phyloP scores from a whole-genome alignment of 2,797 vertebrate genomes.

The Sebastes hubbsi region DNA sequence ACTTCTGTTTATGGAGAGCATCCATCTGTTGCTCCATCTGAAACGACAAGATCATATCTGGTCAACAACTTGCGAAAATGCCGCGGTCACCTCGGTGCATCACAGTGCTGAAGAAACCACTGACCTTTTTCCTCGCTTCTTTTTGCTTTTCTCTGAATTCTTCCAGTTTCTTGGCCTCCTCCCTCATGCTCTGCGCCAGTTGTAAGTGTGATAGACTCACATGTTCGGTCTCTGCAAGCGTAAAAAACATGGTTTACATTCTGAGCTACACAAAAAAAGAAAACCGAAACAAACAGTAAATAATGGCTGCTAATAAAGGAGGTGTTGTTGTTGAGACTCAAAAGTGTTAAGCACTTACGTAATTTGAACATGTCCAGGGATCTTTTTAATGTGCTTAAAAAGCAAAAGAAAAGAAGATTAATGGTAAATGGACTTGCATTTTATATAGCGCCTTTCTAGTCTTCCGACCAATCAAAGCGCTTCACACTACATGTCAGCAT shows the following conservation, averaged over 20 bases:
- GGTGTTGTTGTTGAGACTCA: neutral
- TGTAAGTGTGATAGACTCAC: conserved; percentile 91
- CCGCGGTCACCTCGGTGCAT: neutral
- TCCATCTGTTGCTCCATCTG: conserved; percentile 94
- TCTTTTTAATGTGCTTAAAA: conserved; percentile 89
- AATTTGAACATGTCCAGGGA: conserved; percentile 93
- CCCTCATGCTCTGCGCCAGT: conserved; percentile 89
- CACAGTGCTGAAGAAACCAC: neutral
- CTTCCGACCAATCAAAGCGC: too few relatives aligned
- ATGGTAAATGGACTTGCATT: neutral
- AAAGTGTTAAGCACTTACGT: conserved; percentile 84
- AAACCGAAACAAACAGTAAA: neutral
- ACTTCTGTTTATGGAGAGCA: conserved; percentile 89
- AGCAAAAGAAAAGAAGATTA: neutral
- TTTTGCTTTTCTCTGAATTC: conserved; percentile 95
- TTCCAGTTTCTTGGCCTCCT: conserved; percentile 93
- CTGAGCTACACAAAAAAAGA: neutral
- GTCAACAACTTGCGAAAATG: neutral
- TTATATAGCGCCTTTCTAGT: too few relatives aligned
- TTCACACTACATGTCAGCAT: too few relatives aligned
- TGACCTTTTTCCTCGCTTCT: conserved; percentile 89
- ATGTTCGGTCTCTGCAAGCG: conserved; percentile 86
- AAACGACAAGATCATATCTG: conserved; percentile 38
- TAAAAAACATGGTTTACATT: neutral
- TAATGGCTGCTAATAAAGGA: neutral